Evolutionary conservation across 2,113 vertebrate species (phyloP), one percentile per base, ranked within the genome.

Genomic region (Mesitornis unicolor): DNA sequence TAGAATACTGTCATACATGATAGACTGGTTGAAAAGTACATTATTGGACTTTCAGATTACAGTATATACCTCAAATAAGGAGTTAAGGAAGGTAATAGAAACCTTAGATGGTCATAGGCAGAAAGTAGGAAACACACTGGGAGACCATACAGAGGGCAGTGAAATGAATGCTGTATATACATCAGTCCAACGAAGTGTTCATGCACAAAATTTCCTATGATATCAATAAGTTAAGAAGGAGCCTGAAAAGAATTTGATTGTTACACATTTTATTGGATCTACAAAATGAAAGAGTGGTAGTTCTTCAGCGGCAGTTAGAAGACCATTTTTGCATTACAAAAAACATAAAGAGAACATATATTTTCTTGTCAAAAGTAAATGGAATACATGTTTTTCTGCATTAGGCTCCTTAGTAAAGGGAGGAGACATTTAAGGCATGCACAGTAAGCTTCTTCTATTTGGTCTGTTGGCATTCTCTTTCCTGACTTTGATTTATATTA

Each of bases 71-170:
- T 96, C 87, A 93, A 94, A 90, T 45, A 84, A 94, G 76, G 81
- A 95, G 61, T 94, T 94, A 85, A 81, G 84, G 54, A 83, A 74
- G 45, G 33, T 78, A 65, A n/a, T 21, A 57, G 63, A 92, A 96
- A 87, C 47, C n/a, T 90, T 82, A 81, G 19, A 17, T 26, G 26
- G 25, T 82, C 82, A 92, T 33, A 91, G 42, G 81, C 89, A 96
- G 87, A 50, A 86, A 88, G 86, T 79, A 76, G 63, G 26, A 87
- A 91, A 83, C 64, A 82, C 84, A 45, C 65, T 96, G 86, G 85
- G 51, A 96, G 50, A 90, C 47, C 65, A 85, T 73, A 95, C 7
- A 65, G 50, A 96, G 13, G 25, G n/a, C 65, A 50, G 16, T 90
- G 84, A 93, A 96, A 94, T 91, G 9, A 63, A 50, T 8, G 6